These are phyloP conservation scores for Camponotus fellah DNA, from an alignment of 2,888 invertebrate genomes.

Conservation along the genomic window DNA sequence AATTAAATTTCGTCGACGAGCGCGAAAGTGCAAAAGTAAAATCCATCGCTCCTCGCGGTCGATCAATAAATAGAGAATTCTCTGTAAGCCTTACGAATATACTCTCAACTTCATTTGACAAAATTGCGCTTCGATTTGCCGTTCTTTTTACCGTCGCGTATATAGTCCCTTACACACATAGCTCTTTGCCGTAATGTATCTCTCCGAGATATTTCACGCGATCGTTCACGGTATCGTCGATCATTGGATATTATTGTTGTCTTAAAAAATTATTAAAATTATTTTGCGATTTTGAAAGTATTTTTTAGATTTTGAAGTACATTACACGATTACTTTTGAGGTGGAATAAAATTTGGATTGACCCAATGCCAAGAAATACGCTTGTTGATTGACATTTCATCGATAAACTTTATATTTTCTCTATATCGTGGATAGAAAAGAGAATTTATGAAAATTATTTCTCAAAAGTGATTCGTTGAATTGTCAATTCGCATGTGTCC, in stretches of 20 bases:
- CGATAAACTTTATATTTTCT: neutral
- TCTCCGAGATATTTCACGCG: neutral
- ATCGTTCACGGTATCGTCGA: constrained; percentile 31
- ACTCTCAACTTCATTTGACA: constrained; percentile 2
- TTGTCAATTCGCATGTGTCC: neutral
- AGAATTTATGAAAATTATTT: neutral
- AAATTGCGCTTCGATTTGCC: constrained; percentile 14
- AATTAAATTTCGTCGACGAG: constrained; percentile 52
- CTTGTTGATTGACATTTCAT: neutral
- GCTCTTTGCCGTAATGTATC: constrained; percentile 5
- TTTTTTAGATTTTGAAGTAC: neutral
- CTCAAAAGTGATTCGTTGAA: neutral
- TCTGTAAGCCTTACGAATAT: constrained; percentile 56
- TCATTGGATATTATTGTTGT: neutral
- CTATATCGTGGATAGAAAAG: neutral
- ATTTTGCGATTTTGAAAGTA: too few relatives aligned
- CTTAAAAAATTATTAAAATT: neutral
- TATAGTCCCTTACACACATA: constrained; percentile 18
- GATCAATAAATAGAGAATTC: constrained; percentile 61
- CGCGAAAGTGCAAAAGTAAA: constrained; percentile 60
- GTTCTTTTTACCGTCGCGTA: constrained; percentile 2
- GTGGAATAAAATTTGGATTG: neutral
- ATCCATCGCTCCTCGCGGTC: constrained; percentile 49
- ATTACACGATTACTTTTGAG: constrained; percentile 20
- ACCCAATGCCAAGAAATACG: neutral